Conservation (phyloP, 2,113 vertebrate genomes). For the Mesitornis unicolor region DNA sequence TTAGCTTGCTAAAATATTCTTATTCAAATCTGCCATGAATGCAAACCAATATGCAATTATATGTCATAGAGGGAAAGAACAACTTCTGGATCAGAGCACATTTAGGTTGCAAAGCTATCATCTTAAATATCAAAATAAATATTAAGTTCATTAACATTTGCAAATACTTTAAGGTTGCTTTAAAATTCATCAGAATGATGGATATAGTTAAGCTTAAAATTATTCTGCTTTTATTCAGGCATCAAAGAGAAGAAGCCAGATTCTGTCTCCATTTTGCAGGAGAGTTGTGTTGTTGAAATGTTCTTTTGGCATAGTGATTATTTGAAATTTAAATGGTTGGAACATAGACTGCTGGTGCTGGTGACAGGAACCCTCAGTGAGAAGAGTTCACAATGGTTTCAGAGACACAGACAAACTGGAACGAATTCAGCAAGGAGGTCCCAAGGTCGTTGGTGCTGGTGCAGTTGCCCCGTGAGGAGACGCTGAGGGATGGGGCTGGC, state of each 20-base stretch:
- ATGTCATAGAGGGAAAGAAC: neutral
- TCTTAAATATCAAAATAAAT: conserved; percentile 35
- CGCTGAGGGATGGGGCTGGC: neutral
- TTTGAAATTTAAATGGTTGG: neutral
- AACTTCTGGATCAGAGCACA: conserved; percentile 9
- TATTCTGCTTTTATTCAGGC: neutral
- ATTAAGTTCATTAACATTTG: neutral
- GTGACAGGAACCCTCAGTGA: neutral
- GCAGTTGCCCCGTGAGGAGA: neutral
- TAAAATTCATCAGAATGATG: neutral
- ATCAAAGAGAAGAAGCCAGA: neutral
- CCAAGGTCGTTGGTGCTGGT: neutral
- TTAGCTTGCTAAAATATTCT: neutral
- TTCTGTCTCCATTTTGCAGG: neutral
- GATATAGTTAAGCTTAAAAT: neutral
- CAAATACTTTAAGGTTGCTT: neutral
- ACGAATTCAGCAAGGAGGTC: fast-evolving
- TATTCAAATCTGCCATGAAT: neutral
- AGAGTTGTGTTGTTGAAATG: neutral
- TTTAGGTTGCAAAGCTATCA: neutral
- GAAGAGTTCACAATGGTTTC: neutral
- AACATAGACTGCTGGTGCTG: fast-evolving
- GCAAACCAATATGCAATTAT: conserved; percentile 6
- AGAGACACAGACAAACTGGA: neutral
- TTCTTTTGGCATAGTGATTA: fast-evolving